A percentile compares a stretch with the other conserved stretches of the same genome.
These are phyloP conservation scores for Lepus oiostolus DNA, from an alignment of 2,797 vertebrate genomes.

Conservation along the genomic window DNA sequence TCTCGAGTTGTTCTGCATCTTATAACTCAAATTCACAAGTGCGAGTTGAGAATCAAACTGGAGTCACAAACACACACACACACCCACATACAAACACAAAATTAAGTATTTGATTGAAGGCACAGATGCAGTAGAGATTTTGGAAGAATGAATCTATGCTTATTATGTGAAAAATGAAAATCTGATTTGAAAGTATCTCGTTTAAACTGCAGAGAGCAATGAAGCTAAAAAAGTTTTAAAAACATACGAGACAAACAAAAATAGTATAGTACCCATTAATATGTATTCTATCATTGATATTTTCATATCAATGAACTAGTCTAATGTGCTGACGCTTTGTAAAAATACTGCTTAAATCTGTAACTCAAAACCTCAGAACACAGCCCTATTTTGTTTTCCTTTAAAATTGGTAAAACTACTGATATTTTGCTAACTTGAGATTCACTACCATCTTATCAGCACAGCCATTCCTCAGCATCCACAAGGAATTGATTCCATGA, in stretches of 20 bases:
- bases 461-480: too few species aligned
- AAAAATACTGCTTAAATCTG: neutral
- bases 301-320: conserved; percentile 52
- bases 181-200: neutral
- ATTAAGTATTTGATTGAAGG: neutral
- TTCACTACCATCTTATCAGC: neutral
- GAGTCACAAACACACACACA: neutral
- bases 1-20: neutral
- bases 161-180: conserved; percentile 36
- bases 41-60: neutral
- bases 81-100: neutral
- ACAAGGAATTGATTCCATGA: too few species aligned
- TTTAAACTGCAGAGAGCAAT: conserved; percentile 19
- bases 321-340: neutral
- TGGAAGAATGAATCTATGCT: neutral
- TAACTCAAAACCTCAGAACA: neutral
- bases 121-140: neutral
- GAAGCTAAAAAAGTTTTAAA: neutral
- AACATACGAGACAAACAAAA: neutral
- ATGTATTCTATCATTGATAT: neutral
- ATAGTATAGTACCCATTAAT: neutral
- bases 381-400: neutral
- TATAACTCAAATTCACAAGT: neutral
- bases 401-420: neutral
- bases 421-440: conserved; percentile 13